These are phyloP conservation scores for Diplodus puntazzo DNA, from an alignment of 2,797 vertebrate species.

Conservation along the genomic window DNA sequence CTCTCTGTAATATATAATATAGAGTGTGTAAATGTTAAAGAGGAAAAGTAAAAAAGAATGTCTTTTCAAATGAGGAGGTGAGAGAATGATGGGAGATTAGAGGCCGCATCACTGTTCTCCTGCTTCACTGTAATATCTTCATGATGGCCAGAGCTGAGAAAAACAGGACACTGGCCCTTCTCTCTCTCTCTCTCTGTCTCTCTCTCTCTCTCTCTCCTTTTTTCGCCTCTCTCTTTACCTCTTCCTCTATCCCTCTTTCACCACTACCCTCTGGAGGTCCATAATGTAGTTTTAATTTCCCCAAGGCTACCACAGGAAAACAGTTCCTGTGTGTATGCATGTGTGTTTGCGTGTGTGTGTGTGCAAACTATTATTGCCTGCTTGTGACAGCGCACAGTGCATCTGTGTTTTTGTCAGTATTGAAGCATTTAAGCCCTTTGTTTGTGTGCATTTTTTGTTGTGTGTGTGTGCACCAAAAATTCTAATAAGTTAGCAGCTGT, in stretches of 20 bases:
- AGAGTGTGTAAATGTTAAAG: background rate
- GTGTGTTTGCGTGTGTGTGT: constrained; percentile 50
- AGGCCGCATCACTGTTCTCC: constrained; percentile 25
- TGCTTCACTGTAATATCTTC: constrained; percentile 49
- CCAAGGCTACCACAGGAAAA: constrained; percentile 88
- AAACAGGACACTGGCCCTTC: constrained; percentile 80
- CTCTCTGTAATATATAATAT: too few species aligned
- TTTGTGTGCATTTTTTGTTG: constrained; percentile 31
- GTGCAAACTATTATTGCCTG: constrained; percentile 74
- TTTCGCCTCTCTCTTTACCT: constrained; percentile 64
- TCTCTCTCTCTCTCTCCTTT: constrained; percentile 8
- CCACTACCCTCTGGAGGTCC: constrained; percentile 85
- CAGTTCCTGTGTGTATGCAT: constrained; percentile 76
- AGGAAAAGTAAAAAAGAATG: constrained; percentile 8
- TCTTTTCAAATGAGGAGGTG: background rate
- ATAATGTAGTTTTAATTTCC: constrained; percentile 91
- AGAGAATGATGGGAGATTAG: constrained; percentile 29
- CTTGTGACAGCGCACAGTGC: constrained; percentile 66
- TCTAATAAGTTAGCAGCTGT: constrained; percentile 74
- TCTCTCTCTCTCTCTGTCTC: constrained; percentile 11
- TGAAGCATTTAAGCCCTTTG: constrained; percentile 64
- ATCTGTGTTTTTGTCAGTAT: constrained; percentile 69
- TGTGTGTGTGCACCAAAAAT: constrained; percentile 35
- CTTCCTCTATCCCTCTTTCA: constrained; percentile 76
- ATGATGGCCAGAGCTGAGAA: constrained; percentile 68